phyloP scores from a whole-genome alignment of 2,113 vertebrate genomes.

The Phasianus colchicus region DNA sequence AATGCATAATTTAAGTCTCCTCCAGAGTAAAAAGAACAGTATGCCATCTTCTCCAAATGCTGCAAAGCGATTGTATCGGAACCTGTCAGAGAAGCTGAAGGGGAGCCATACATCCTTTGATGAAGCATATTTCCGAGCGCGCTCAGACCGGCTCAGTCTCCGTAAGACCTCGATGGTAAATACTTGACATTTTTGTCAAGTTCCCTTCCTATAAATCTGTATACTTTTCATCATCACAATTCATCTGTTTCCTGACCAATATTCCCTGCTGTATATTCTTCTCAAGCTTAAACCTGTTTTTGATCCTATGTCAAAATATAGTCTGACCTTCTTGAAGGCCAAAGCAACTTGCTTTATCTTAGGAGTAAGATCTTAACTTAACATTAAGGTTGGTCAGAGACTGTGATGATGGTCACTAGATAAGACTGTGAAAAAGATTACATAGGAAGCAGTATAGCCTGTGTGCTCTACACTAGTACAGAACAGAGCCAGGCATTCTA shows the following conservation, averaged over 20 bases:
- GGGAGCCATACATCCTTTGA: slow-evolving; percentile 94
- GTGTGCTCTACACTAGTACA: background rate
- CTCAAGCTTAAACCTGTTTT: background rate
- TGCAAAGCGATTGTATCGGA: slow-evolving; percentile 94
- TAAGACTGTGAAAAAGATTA: background rate
- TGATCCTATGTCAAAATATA: background rate
- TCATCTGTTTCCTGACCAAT: background rate
- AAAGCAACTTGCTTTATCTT: background rate
- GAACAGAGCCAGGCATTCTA: background rate
- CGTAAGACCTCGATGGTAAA: slow-evolving; percentile 89
- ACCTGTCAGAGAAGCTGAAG: slow-evolving; percentile 95
- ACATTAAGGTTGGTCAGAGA: background rate
- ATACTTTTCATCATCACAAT: rapidly evolving
- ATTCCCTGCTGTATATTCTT: rapidly evolving
- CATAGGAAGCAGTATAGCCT: background rate
- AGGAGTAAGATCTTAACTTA: background rate
- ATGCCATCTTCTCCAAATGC: slow-evolving; percentile 91
- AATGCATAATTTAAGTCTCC: slow-evolving; percentile 93
- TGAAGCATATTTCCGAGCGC: slow-evolving; percentile 89
- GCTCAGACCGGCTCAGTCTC: slow-evolving; percentile 88
- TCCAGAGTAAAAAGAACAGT: slow-evolving; percentile 86
- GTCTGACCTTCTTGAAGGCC: background rate
- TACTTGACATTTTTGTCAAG: background rate
- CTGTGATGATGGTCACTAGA: background rate
- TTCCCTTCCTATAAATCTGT: background rate